Evolutionary conservation across 2,888 invertebrate genomes (phyloP), one percentile per base, ranked within the genome.

Genomic region (Terebella lapidaria): DNA sequence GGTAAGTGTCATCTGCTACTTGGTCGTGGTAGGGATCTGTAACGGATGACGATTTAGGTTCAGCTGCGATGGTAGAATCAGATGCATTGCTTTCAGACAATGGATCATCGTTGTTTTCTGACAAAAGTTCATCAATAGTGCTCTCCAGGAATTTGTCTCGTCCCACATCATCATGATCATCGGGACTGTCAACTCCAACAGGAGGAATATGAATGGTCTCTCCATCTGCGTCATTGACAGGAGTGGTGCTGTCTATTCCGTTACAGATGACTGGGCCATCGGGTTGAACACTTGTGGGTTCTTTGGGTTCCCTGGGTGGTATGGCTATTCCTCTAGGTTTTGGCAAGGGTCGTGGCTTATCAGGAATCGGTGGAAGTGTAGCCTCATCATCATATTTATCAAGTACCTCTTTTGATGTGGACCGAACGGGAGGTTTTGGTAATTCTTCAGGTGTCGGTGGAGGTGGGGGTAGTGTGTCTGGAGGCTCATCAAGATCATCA

Each of bases 401-500:
- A n/a, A 35, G 10, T 10, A 15, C 42, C 42, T 35, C 42, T 22
- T 22, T 49, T n/a, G 20, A 3, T 28, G 28, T 59, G 47, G 53
- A 27, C 29, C 24, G 18, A n/a, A 29, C 24, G 4, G 61, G 52
- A 35, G 52, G 58, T 4, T n/a, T 25, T 2, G 35, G 56, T n/a
- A 27, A 25, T n/a, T 47, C 46, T 22, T 56, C 56, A 2, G 25
- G 27, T 5, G 42, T 30, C 18, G 60, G 56, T 18, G 57, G 59
- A 2, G 60, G 56, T 10, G 56, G 60, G 22, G 60, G 42, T 24
- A 42, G n/a, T 2, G 56, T n/a, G 30, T n/a, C 18, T 2, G 42
- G 28, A 18, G 56, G 52, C 18, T 56, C 22, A n/a, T 27, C 26
- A 20, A 18, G 10, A 22, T 18, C 18, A 35, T 22, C 25, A 5